phyloP scores from a whole-genome alignment of 92 coral and sea anemone genomes.

The Pocillopora grandis region DNA sequence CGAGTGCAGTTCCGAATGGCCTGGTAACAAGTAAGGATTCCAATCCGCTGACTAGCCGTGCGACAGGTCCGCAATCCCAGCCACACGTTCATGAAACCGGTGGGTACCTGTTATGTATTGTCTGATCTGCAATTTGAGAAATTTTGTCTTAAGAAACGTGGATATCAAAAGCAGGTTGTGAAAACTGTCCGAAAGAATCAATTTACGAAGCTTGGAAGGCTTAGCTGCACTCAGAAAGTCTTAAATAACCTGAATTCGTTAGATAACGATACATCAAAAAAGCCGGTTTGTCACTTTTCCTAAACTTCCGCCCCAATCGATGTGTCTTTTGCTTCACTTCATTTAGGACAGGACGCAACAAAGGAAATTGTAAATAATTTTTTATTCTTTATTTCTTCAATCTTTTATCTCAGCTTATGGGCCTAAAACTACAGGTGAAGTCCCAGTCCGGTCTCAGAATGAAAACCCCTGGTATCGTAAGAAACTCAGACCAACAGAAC shows the following conservation, averaged over 20 bases:
- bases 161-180: conserved; percentile 9
- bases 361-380: too few species aligned
- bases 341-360: too few species aligned
- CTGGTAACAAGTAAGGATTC: background rate
- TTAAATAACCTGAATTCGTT: background rate
- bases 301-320: too few species aligned
- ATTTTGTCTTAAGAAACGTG: background rate
- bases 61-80: conserved; percentile 1
- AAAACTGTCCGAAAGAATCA: background rate
- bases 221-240: background rate
- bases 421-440: background rate
- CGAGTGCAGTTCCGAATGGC: background rate
- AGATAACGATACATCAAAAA: too few species aligned
- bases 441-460: background rate
- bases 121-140: conserved; percentile 8
- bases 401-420: background rate
- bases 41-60: conserved; percentile 9
- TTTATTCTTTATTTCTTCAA: background rate
- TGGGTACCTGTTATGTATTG: conserved; percentile 29
- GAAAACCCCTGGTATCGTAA: background rate
- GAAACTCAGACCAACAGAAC: background rate
- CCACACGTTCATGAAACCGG: conserved; percentile 19
- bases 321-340: too few species aligned
- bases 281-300: too few species aligned
- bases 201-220: background rate